Base-by-base conservation (phyloP, 1,140 invertebrate genomes). In the Caenorhabditis remanei region DNA sequence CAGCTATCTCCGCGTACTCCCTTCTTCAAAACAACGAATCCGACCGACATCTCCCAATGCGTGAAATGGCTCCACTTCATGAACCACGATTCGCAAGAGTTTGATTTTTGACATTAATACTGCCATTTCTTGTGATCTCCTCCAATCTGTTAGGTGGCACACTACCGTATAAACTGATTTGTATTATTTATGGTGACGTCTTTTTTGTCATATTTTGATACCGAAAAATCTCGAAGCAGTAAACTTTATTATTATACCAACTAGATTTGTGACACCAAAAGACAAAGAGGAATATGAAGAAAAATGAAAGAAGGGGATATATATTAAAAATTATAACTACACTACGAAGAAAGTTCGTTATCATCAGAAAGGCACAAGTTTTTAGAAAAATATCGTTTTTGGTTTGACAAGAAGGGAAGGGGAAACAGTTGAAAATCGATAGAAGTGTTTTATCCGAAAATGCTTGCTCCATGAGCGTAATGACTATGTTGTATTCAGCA, bases 1-100 rank as follows among this genome's bases (percentile, higher is more conserved):
- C 88, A 9, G 89, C 89, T 24, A 88, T 92, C 21, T 87, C 87
- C 32, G 86, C 91, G 8, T 92, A 92, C 53, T 89, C 91, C n/a
- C 56, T 90, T 61, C 85, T 88, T 21, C 63, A 67, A 55, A 85
- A 82, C 65, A 84, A 82, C 9, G 75, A 85, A 79, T 79, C 71
- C 14, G 71, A 79, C 13, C 46, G 71, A 43, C 71, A 79, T 79
- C 71, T 79, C 11, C 71, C 71, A 79, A 79, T 79, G 71, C 43
- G 71, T 53, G 71, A 79, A 79, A 79, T 79, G 71, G 71, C 71
- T 79, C 71, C 71, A 50, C 71, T 79, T 32, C 71, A 79, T n/a
- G 71, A 79, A 24, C 71, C 71, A 14, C 19, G 71, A 50, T 79
- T 79, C 14, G 71, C 71, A 7, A n/a, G 71, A 50, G 71, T 79